phyloP scores from a whole-genome alignment of 2,797 vertebrate species.

The Heliangelus exortis region DNA sequence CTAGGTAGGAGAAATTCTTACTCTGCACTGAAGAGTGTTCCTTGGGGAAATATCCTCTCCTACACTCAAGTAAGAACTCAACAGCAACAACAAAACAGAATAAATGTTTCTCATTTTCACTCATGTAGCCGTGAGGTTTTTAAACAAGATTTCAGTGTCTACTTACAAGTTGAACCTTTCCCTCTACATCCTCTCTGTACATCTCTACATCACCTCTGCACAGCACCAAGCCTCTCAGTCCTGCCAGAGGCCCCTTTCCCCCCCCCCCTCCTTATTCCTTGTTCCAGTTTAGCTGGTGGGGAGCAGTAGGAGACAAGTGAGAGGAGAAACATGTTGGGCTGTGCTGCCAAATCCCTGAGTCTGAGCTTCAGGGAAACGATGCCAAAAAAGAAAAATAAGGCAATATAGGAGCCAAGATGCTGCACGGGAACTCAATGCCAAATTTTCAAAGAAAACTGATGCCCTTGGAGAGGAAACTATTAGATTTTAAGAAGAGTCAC shows the following conservation, averaged over 20 bases:
- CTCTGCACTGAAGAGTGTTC: not conserved
- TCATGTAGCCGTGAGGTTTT: not conserved
- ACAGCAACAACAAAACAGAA: not conserved
- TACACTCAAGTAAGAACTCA: not conserved
- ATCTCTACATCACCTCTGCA: not conserved
- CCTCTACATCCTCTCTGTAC: not conserved
- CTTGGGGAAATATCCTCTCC: not conserved
- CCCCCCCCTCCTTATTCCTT: not conserved
- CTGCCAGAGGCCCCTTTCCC: not conserved
- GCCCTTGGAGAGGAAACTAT: not conserved
- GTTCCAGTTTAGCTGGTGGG: not conserved
- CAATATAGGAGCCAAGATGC: not conserved
- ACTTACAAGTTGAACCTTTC: not conserved
- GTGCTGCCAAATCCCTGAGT: not conserved
- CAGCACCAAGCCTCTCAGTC: not conserved
- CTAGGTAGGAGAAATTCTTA: not conserved
- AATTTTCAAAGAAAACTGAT: not conserved
- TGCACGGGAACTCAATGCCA: not conserved
- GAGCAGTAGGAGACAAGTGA: not conserved
- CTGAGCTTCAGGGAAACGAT: not conserved
- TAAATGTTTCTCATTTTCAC: not conserved
- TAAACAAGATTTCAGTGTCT: not conserved
- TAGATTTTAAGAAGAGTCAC: not conserved
- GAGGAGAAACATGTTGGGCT: conserved; percentile 8
- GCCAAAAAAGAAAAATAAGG: not conserved